Percentiles rank a stretch among this genome's conserved stretches.
Conservation (phyloP, 2,797 vertebrate genomes). For the Smutsia gigantea region DNA sequence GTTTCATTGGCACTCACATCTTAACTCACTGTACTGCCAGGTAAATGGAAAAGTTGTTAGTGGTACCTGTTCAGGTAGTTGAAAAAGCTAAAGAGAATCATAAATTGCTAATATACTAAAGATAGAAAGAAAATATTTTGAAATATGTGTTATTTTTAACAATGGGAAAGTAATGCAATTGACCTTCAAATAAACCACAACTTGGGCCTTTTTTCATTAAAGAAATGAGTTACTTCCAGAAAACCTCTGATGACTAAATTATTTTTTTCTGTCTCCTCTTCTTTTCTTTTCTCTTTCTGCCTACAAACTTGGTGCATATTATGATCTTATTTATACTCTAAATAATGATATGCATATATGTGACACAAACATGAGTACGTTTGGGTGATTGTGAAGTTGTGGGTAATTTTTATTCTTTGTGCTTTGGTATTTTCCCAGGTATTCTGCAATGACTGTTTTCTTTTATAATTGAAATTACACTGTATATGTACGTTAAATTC, state of each 20-base stretch:
- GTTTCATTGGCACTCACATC: slow-evolving; percentile 10
- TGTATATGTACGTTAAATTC: neutral
- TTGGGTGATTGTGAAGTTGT: neutral
- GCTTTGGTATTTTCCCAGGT: neutral
- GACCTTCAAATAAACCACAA: neutral
- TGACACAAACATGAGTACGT: neutral
- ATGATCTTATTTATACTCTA: neutral
- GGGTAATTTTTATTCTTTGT: neutral
- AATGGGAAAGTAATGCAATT: neutral
- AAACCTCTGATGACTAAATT: neutral
- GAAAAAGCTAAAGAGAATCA: neutral
- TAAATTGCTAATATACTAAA: slow-evolving; percentile 7
- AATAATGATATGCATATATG: neutral
- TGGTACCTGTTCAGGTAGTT: neutral
- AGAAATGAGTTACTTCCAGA: neutral
- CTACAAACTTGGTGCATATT: neutral
- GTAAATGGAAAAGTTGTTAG: slow-evolving; percentile 32
- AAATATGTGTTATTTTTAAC: neutral
- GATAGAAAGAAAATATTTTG: slow-evolving; percentile 30
- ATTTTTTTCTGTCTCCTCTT: neutral
- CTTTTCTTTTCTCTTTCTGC: neutral
- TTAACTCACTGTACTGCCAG: neutral
- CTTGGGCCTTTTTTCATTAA: neutral
- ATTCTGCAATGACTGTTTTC: neutral
- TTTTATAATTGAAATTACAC: neutral